These are phyloP conservation scores for Drosophila quasianomalipes DNA, from an alignment of 2,888 invertebrate species.

Conservation along the genomic window DNA sequence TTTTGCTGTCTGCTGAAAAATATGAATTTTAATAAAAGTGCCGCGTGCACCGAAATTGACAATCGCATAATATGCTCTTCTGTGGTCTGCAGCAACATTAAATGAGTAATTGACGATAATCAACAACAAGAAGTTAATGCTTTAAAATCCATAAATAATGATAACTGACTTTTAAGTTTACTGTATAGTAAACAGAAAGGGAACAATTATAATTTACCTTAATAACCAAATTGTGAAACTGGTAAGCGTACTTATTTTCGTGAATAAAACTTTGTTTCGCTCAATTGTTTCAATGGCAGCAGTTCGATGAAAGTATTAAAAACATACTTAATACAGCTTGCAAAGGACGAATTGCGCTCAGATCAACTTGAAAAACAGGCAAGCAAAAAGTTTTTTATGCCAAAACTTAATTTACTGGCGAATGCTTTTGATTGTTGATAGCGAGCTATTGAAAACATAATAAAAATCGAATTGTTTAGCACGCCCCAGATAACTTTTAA, in stretches of 20 bases:
- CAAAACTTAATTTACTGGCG: background rate
- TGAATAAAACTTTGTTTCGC: background rate
- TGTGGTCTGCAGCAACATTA: slow-evolving; percentile 45
- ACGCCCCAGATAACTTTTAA: background rate
- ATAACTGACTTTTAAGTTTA: slow-evolving; percentile 14
- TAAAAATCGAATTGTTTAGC: background rate
- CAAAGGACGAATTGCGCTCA: background rate
- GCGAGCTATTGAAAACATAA: background rate
- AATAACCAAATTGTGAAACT: background rate
- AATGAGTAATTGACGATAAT: slow-evolving; percentile 61
- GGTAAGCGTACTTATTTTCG: background rate
- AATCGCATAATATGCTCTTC: slow-evolving; percentile 58
- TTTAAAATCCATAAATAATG: slow-evolving; percentile 37
- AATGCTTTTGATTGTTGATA: background rate
- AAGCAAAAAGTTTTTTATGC: background rate
- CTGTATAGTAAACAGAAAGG: background rate
- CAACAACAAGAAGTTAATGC: slow-evolving; percentile 36
- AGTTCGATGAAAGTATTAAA: background rate
- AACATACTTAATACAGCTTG: background rate
- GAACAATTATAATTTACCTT: background rate
- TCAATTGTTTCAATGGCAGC: background rate
- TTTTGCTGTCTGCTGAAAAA: slow-evolving; percentile 32
- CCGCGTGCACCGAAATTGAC: slow-evolving; percentile 65
- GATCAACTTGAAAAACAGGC: background rate
- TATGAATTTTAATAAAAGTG: slow-evolving; percentile 63